phyloP scores from a whole-genome alignment of 1,140 invertebrate species.

The Carcinoscorpius rotundicauda region DNA sequence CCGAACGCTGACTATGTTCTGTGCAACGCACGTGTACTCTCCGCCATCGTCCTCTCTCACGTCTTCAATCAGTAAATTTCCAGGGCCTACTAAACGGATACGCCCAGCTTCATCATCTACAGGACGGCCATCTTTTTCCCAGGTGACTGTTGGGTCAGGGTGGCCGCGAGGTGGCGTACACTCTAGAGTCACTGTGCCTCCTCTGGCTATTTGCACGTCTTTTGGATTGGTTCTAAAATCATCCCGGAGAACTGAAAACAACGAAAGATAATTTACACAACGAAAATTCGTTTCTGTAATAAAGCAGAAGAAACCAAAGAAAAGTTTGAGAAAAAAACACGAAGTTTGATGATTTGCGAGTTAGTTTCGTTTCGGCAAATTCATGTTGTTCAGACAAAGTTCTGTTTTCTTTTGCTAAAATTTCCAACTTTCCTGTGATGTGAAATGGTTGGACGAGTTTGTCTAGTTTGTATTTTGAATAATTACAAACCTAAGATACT shows the following conservation, averaged over 20 bases:
- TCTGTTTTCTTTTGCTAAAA: no score
- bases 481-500: no score
- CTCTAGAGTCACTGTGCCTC: conserved; percentile 77
- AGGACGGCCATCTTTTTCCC: conserved; percentile 65
- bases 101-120: conserved; percentile 32
- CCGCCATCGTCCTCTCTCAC: conserved; percentile 69
- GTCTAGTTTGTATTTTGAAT: no score
- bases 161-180: conserved; percentile 83
- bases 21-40: conserved; percentile 69
- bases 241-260: conserved; percentile 65
- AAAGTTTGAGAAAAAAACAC: no score
- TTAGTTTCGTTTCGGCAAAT: no score
- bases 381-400: no score
- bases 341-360: no score
- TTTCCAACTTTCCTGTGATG: no score
- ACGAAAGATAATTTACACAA: no score
- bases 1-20: conserved; percentile 66
- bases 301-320: no score
- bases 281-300: no score
- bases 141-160: conserved; percentile 77
- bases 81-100: conserved; percentile 62
- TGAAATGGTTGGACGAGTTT: no score
- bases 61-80: conserved; percentile 70
- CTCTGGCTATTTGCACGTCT: conserved; percentile 72
- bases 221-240: conserved; percentile 80